Conservation (phyloP, 2,797 vertebrate genomes). For the Scleropages formosus region DNA sequence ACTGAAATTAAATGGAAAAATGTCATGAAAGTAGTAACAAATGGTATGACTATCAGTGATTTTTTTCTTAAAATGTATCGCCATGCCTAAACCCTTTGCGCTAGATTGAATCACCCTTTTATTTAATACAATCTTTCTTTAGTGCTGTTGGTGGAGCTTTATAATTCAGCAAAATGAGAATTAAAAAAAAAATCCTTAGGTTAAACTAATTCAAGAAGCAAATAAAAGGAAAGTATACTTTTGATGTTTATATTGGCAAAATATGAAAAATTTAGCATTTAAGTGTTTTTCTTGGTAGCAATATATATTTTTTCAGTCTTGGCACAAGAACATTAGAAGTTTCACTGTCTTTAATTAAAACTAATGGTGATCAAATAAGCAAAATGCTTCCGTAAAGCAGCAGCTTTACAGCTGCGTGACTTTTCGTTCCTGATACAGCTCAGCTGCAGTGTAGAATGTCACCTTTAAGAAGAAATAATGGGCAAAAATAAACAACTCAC, state of each 20-base stretch:
- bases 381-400: conserved; percentile 35
- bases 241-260: conserved; percentile 39
- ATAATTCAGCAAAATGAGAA: conserved; percentile 41
- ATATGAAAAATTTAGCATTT: conserved; percentile 49
- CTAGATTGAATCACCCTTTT: conserved; percentile 40
- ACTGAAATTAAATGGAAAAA: conserved; percentile 31
- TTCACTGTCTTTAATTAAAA: conserved; percentile 36
- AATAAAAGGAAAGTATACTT: conserved; percentile 56
- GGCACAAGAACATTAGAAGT: conserved; percentile 40
- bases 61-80: conserved; percentile 48
- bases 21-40: conserved; percentile 50
- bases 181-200: conserved; percentile 36
- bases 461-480: conserved; percentile 45
- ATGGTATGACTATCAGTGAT: conserved; percentile 26
- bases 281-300: conserved; percentile 44
- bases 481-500: conserved; percentile 45
- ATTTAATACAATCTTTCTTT: conserved; percentile 53
- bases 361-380: conserved; percentile 30
- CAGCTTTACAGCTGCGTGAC: conserved; percentile 41
- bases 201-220: conserved; percentile 50
- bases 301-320: conserved; percentile 46
- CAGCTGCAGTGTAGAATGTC: conserved; percentile 29
- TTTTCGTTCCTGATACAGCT: conserved; percentile 31
- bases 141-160: conserved; percentile 52
- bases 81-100: conserved; percentile 53